Evolutionary conservation across 1,140 invertebrate species (phyloP), one percentile per base, ranked within the genome.

Genomic region (Hormaphis cornu): DNA sequence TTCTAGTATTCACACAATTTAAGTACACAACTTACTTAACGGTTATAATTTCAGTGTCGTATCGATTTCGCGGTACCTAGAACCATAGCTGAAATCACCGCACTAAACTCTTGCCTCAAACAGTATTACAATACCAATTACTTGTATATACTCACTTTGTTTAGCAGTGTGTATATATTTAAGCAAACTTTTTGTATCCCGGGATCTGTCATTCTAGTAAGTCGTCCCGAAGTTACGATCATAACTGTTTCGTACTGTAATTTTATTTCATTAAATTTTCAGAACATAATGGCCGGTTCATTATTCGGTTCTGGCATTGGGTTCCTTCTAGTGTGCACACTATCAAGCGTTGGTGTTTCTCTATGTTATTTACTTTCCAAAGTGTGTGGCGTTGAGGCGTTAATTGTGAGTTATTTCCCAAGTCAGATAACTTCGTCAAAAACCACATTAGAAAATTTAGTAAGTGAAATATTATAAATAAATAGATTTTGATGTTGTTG

Each of bases 161-260:
- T 48, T 33, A 48, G 61, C 40, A 66, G 44, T 20, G 16, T 66
- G 33, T 66, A 66, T 26, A 50, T 66, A n/a, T 35, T 66, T 9
- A 66, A 66, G 33, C 61, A 66, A 22, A 48, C 44, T 1, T 66
- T 66, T 35, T 66, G 61, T 26, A 66, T 66, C 9, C 61, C 61
- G 1, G 61, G 61, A 6, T 66, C 61, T 30, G 9, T 66, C 4
- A 48, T 66, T 35, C 3, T 66, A 44, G 61, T 66, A 14, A 50
- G 44, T n/a, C 16, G 18, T n/a, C 35, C 7, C 7, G 35, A 8
- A 37, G 6, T 37, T 37, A 14, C 7, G 35, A 37, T 8, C 35
- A 37, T 44, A 28, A 8, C 40, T 44, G 40, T 16, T 44, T 44
- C n/a, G 16, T 20, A 20, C 28, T 7, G n/a, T 40, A 10, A 0